Percentiles rank a stretch among this genome's conserved stretches.
These are phyloP conservation scores for Sceliomorpha sp. DNA, from an alignment of 2,888 invertebrate species.

Conservation along the genomic window DNA sequence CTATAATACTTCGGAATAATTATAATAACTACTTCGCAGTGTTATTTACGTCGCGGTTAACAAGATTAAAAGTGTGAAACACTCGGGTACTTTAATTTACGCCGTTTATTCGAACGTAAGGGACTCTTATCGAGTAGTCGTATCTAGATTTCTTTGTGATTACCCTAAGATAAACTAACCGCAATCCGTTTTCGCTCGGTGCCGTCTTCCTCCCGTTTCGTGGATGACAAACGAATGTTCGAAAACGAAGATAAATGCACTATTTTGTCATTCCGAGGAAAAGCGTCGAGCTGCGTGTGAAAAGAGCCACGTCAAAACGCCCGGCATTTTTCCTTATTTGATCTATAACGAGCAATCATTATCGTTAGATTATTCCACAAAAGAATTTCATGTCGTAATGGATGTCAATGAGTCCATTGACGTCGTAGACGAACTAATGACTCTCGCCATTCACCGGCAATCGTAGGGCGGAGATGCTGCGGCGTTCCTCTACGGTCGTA, in stretches of 20 bases:
- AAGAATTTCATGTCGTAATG: conserved; percentile 51
- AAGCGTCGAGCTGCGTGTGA: conserved; percentile 33
- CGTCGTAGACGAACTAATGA: conserved; percentile 56
- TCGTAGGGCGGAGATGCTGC: conserved; percentile 46
- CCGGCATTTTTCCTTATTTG: conserved; percentile 23
- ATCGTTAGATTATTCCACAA: conserved; percentile 52
- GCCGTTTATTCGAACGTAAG: too few relatives aligned
- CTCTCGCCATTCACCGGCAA: conserved; percentile 54
- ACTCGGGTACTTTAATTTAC: too few relatives aligned
- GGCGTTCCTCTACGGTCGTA: conserved; percentile 14
- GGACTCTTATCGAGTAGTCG: too few relatives aligned
- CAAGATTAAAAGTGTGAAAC: too few relatives aligned
- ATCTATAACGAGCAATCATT: conserved; percentile 48
- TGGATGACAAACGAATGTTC: too few relatives aligned
- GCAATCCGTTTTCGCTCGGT: too few relatives aligned
- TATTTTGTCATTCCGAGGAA: conserved; percentile 19
- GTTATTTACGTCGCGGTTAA: too few relatives aligned
- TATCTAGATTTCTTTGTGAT: too few relatives aligned
- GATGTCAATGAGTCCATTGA: conserved; percentile 56
- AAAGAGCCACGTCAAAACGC: not conserved
- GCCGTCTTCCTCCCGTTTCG: too few relatives aligned
- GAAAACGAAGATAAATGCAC: conserved; percentile 18
- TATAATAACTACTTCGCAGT: too few relatives aligned
- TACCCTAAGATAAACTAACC: too few relatives aligned
- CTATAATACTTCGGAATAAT: too few relatives aligned